Evolutionary conservation across 2,113 vertebrate species (phyloP).

Genomic region (Callionymus lyra): DNA sequence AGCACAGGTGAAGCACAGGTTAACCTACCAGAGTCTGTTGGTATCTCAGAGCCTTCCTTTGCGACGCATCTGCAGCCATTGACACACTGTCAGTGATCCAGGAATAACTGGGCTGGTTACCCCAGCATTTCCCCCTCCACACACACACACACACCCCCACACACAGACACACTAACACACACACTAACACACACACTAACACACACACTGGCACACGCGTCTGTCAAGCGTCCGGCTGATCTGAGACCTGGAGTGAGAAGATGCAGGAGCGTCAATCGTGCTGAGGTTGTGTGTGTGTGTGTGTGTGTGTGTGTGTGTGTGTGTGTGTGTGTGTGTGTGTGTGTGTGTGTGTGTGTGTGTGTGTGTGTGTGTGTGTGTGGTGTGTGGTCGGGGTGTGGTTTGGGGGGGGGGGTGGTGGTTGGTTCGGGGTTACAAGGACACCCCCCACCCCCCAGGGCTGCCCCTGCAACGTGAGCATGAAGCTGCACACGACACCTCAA

Average conservation of each 20-base stretch:
- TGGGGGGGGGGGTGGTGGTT: slow-evolving; percentile 20
- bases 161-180: slow-evolving; percentile 13
- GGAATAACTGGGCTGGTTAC: slow-evolving; percentile 68
- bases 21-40: slow-evolving; percentile 79
- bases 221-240: slow-evolving; percentile 30
- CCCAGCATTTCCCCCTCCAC: slow-evolving; percentile 66
- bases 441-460: slow-evolving; percentile 46
- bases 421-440: slow-evolving; percentile 19
- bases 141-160: slow-evolving; percentile 11
- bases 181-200: slow-evolving; percentile 18
- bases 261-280: slow-evolving; percentile 54
- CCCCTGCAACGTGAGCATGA: slow-evolving; percentile 61
- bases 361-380: slow-evolving; percentile 44
- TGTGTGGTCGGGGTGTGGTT: slow-evolving; percentile 38
- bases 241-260: slow-evolving; percentile 40
- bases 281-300: slow-evolving; percentile 52
- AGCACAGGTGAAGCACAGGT: slow-evolving; percentile 11
- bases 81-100: slow-evolving; percentile 73
- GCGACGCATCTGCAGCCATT: slow-evolving; percentile 81
- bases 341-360: slow-evolving; percentile 46
- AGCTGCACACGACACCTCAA: slow-evolving; percentile 55
- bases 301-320: slow-evolving; percentile 48
- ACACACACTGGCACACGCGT: background rate
- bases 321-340: slow-evolving; percentile 51
- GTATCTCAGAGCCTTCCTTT: slow-evolving; percentile 76